These are phyloP conservation scores for Peromyscus attwateri DNA, from an alignment of 2,797 vertebrate species.

Conservation along the genomic window DNA sequence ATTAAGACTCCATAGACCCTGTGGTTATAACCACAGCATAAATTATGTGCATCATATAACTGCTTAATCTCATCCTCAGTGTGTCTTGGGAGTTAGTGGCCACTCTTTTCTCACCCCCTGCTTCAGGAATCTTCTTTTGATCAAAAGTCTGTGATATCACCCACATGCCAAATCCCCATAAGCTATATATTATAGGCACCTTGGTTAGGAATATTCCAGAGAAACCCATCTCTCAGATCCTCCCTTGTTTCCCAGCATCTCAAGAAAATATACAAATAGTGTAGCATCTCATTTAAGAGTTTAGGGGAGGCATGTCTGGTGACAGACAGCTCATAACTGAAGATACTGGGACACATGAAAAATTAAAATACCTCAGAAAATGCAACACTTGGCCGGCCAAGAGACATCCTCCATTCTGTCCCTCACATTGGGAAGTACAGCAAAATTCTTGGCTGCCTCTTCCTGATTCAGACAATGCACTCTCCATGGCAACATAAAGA, in stretches of 20 bases:
- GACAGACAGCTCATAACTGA: background rate
- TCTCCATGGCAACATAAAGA: background rate
- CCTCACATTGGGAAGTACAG: background rate
- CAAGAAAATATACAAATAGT: background rate
- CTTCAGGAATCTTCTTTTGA: background rate
- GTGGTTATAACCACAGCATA: background rate
- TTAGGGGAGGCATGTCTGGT: background rate
- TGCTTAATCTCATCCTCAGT: background rate
- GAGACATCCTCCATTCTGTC: background rate
- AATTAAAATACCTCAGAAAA: background rate
- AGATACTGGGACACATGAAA: background rate
- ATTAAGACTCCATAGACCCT: background rate
- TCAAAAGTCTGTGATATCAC: background rate
- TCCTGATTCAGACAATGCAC: conserved; percentile 30
- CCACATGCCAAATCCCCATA: background rate
- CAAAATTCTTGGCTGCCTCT: background rate
- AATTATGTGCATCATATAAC: background rate
- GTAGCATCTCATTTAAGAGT: background rate
- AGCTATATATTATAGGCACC: background rate
- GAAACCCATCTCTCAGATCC: background rate
- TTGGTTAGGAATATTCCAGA: conserved; percentile 7
- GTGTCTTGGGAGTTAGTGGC: background rate
- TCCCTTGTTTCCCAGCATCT: background rate
- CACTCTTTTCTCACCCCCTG: background rate
- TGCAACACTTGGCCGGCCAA: background rate